Evolutionary conservation across 2,888 invertebrate species (phyloP).

Genomic region (Ferrisia virgata): DNA sequence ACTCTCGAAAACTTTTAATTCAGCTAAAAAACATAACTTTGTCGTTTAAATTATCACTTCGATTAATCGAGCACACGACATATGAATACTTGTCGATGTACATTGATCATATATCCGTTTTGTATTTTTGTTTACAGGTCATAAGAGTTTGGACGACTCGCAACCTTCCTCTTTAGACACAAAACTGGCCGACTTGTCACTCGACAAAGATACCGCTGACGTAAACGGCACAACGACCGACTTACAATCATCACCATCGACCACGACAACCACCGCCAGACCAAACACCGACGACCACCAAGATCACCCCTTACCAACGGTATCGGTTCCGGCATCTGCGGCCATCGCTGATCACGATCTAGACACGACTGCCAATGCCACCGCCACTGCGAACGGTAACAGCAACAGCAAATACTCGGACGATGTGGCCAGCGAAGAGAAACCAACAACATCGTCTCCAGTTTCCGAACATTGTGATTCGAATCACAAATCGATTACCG

Average conservation of each 20-base stretch:
- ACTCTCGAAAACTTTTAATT: too few species aligned
- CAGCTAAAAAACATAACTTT: too few species aligned
- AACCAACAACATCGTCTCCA: neutral
- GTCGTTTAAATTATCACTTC: too few species aligned
- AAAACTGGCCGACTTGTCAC: neutral
- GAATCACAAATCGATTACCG: neutral
- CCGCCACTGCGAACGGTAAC: slow-evolving; percentile 10
- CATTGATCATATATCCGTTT: too few species aligned
- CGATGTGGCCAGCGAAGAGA: slow-evolving; percentile 50
- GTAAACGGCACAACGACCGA: neutral
- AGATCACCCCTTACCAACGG: neutral
- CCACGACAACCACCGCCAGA: neutral
- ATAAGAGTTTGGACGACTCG: neutral
- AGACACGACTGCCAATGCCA: slow-evolving; percentile 52
- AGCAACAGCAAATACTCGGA: slow-evolving; percentile 48
- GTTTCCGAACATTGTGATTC: neutral
- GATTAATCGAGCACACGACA: too few species aligned
- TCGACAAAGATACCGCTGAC: neutral
- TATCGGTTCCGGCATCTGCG: neutral
- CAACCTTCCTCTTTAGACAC: neutral
- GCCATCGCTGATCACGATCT: too few species aligned
- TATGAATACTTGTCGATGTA: too few species aligned
- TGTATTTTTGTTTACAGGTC: neutral
- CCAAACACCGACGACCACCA: neutral
- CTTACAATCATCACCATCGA: neutral